phyloP scores from a whole-genome alignment of 2,113 vertebrate genomes.

The Gymnarchus niloticus region DNA sequence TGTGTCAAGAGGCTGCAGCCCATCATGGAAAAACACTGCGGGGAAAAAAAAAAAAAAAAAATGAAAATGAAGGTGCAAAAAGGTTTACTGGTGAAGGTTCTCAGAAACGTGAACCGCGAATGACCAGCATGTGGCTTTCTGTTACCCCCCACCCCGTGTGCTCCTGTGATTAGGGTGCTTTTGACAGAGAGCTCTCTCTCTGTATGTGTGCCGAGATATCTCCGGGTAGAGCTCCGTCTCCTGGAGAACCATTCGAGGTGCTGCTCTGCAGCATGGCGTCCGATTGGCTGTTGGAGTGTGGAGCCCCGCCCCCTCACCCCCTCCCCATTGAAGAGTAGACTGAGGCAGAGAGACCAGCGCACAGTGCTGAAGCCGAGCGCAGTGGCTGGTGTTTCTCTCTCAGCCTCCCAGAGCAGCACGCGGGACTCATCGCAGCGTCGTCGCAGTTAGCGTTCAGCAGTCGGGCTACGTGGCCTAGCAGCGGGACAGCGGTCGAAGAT shows the following conservation, averaged over 20 bases:
- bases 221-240: constrained; percentile 65
- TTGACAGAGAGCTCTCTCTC: constrained; percentile 6
- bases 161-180: constrained; percentile 36
- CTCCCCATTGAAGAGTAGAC: neutral
- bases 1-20: neutral
- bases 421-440: constrained; percentile 31
- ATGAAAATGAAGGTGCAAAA: neutral
- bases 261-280: constrained; percentile 44
- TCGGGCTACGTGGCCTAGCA: neutral
- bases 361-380: constrained; percentile 31
- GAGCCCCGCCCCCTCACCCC: constrained; percentile 43
- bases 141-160: neutral
- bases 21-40: neutral
- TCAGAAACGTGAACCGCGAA: constrained; percentile 48
- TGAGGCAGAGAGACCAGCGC: constrained; percentile 34
- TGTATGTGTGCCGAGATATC: constrained; percentile 40
- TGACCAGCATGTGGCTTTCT: constrained; percentile 43
- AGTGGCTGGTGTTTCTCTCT: constrained; percentile 29
- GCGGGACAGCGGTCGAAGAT: constrained; percentile 47
- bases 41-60: neutral
- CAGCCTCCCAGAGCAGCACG: constrained; percentile 44
- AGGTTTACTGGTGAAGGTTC: neutral
- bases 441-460: neutral
- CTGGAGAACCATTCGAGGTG: constrained; percentile 55
- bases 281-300: constrained; percentile 57